Conservation (phyloP, 2,797 vertebrate genomes). For the Chrosomus eos region DNA sequence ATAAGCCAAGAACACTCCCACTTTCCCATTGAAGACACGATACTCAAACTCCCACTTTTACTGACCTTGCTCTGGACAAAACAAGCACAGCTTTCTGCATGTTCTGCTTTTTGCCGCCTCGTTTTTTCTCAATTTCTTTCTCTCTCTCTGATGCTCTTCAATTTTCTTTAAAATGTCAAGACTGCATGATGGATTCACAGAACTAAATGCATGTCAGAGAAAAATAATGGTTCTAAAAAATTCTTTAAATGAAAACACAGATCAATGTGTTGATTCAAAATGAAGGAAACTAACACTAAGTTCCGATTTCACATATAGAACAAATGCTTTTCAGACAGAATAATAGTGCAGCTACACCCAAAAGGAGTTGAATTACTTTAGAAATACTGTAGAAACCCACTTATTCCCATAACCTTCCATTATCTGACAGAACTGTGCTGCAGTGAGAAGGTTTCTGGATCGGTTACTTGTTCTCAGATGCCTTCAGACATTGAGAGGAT, state of each 20-base stretch:
- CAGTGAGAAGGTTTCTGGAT: slow-evolving; percentile 36
- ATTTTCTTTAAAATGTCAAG: background rate
- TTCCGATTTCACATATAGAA: slow-evolving; percentile 15
- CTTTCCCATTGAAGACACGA: slow-evolving; percentile 21
- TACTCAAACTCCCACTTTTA: background rate
- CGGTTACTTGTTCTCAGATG: slow-evolving; percentile 14
- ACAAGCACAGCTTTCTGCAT: background rate
- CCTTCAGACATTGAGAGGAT: slow-evolving; percentile 49
- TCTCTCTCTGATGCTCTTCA: background rate
- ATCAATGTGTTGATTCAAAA: background rate
- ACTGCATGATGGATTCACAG: background rate
- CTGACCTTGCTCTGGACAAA: slow-evolving; percentile 38
- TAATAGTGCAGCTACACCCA: background rate
- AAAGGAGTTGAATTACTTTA: slow-evolving; percentile 40
- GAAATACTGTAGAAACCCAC: slow-evolving; percentile 32
- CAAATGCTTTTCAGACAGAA: slow-evolving; percentile 18
- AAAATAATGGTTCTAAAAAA: background rate
- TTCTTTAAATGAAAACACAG: background rate
- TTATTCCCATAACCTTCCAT: slow-evolving; percentile 42
- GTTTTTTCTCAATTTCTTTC: background rate
- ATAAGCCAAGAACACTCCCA: slow-evolving; percentile 8
- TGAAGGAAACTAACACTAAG: slow-evolving; percentile 38
- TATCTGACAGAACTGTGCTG: slow-evolving; percentile 19
- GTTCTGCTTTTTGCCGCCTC: background rate
- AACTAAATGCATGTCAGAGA: background rate